phyloP scores from a whole-genome alignment of 2,797 vertebrate genomes.

The Enteromius fasciolatus region DNA sequence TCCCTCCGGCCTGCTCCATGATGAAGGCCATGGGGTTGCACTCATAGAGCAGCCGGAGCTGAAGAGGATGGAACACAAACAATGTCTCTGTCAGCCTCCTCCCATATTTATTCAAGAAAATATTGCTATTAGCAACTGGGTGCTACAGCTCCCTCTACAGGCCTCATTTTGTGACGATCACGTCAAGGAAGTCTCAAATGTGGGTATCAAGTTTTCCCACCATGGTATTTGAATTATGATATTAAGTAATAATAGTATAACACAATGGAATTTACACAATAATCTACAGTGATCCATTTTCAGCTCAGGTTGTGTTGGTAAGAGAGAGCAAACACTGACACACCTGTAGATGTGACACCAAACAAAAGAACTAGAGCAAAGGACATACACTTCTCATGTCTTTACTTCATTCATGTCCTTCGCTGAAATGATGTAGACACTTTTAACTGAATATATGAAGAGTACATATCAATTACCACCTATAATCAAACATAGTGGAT shows the following conservation, averaged over 20 bases:
- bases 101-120: not conserved
- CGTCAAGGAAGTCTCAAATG: not conserved
- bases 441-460: not conserved
- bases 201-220: not conserved
- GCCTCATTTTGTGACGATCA: not conserved
- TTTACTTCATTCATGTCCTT: not conserved
- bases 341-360: not conserved
- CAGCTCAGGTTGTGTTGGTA: not conserved
- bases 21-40: slow-evolving; percentile 95
- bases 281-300: not conserved
- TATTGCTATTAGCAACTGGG: not conserved
- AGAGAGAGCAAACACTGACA: slow-evolving; percentile 17
- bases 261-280: not conserved
- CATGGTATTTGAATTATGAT: not conserved
- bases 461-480: not conserved
- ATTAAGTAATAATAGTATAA: slow-evolving; percentile 7
- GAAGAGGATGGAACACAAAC: slow-evolving; percentile 19
- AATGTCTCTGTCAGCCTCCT: not conserved
- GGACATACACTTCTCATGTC: not conserved
- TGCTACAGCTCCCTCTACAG: slow-evolving; percentile 12
- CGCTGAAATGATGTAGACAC: not conserved
- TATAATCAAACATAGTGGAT: not conserved
- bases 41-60: slow-evolving; percentile 95
- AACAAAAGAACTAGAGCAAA: slow-evolving; percentile 24
- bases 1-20: slow-evolving; percentile 92